Percentiles rank a stretch among this genome's conserved stretches.
phyloP scores from a whole-genome alignment of 1,140 invertebrate genomes.

The Drosophila kohkoa region DNA sequence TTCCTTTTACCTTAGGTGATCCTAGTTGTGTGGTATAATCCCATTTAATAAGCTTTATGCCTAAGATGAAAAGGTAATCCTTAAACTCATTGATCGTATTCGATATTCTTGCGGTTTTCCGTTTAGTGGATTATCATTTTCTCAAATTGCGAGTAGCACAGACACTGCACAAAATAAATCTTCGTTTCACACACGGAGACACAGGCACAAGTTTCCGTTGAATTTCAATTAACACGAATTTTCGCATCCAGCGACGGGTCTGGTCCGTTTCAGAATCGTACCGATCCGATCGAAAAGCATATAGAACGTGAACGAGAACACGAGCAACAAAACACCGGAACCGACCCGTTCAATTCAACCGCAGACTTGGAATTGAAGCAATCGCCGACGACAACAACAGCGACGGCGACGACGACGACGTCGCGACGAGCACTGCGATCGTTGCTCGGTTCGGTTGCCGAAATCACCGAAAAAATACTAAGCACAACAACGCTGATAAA shows the following conservation, averaged over 20 bases:
- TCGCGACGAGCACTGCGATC: slow-evolving; percentile 25
- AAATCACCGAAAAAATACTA: slow-evolving; percentile 40
- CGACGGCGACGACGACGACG: slow-evolving; percentile 17
- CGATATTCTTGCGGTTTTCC: neutral
- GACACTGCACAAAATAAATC: slow-evolving; percentile 34
- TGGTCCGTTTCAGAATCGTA: slow-evolving; percentile 6
- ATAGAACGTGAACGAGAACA: slow-evolving; percentile 10
- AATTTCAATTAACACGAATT: slow-evolving; percentile 53
- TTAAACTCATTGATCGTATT: slow-evolving; percentile 19
- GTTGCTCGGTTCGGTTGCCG: slow-evolving; percentile 31
- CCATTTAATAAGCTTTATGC: slow-evolving; percentile 63
- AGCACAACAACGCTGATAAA: slow-evolving; percentile 57
- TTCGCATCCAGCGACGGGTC: slow-evolving; percentile 19
- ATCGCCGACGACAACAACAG: neutral
- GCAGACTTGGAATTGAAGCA: slow-evolving; percentile 70
- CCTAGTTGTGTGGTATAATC: slow-evolving; percentile 43
- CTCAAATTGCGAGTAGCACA: neutral
- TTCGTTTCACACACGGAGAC: slow-evolving; percentile 8
- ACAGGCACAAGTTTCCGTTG: slow-evolving; percentile 30
- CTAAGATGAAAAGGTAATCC: slow-evolving; percentile 10
- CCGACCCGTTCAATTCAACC: slow-evolving; percentile 73
- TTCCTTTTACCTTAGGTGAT: slow-evolving; percentile 59
- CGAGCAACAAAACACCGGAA: slow-evolving; percentile 30
- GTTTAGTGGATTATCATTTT: slow-evolving; percentile 13
- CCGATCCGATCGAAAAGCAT: slow-evolving; percentile 38